Evolutionary conservation across 2,797 vertebrate genomes (phyloP).

Genomic region (Tinamus major): DNA sequence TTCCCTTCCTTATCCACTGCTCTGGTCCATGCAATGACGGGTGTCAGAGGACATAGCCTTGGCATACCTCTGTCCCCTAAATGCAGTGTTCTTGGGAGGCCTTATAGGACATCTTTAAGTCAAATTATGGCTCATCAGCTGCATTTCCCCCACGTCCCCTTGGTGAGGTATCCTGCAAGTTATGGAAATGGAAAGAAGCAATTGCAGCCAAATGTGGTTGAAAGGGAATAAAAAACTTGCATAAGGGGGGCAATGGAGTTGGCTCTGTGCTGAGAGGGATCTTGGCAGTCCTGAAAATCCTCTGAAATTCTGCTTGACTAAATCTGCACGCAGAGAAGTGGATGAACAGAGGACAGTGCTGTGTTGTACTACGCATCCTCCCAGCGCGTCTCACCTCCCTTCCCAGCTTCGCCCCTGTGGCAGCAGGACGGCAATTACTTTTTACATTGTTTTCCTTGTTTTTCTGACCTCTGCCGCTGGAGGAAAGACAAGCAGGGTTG

Average conservation of each 20-base stretch:
- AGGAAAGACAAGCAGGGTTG: conserved; percentile 35
- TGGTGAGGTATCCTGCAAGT: background rate
- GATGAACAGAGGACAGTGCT: background rate
- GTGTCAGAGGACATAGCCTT: background rate
- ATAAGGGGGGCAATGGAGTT: background rate
- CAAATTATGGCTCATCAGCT: background rate
- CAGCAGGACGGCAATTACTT: background rate
- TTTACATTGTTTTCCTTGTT: background rate
- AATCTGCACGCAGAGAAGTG: background rate
- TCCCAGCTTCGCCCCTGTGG: background rate
- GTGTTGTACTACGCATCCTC: background rate
- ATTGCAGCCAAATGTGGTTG: background rate
- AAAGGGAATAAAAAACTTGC: background rate
- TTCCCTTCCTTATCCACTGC: background rate
- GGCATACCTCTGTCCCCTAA: background rate
- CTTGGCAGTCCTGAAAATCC: background rate
- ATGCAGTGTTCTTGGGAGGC: background rate
- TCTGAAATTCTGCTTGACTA: background rate
- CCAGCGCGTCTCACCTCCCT: background rate
- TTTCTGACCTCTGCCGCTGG: conserved; percentile 6
- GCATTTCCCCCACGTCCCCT: background rate
- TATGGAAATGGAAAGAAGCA: background rate
- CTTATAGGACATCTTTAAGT: background rate
- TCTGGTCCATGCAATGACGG: background rate
- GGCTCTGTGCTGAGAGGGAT: background rate